These are phyloP conservation scores for Lepidothrix coronata DNA, from an alignment of 2,113 vertebrate genomes.

Conservation along the genomic window DNA sequence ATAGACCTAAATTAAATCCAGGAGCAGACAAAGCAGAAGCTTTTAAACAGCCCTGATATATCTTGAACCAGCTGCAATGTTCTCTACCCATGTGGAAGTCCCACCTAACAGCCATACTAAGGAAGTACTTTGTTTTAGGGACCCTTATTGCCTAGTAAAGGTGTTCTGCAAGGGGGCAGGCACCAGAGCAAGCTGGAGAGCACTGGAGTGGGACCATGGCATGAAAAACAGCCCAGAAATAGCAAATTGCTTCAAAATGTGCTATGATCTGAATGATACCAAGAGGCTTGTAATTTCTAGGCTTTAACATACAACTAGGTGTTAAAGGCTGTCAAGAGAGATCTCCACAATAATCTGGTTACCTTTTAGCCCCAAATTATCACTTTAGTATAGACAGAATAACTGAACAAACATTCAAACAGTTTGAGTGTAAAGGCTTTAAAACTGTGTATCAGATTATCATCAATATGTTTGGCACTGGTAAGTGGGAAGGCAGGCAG, in stretches of 20 bases:
- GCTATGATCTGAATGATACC: not conserved
- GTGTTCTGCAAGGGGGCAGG: not conserved
- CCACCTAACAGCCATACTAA: not conserved
- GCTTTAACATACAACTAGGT: not conserved
- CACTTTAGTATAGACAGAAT: not conserved
- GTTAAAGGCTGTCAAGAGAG: not conserved
- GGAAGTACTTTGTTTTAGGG: not conserved
- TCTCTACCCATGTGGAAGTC: not conserved
- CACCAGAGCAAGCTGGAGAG: not conserved
- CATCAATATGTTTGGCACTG: not conserved
- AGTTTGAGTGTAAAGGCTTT: not conserved
- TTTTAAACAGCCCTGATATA: not conserved
- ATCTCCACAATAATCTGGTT: not conserved
- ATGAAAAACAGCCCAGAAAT: not conserved
- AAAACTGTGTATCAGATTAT: not conserved
- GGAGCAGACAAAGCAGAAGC: not conserved
- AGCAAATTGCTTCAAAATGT: not conserved
- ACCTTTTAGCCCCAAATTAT: constrained; percentile 12
- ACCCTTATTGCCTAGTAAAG: not conserved
- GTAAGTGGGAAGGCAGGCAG: not conserved
- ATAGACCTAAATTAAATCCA: not conserved
- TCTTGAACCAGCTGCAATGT: not conserved
- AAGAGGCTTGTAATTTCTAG: not conserved
- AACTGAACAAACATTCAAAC: not conserved
- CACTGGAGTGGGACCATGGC: not conserved